Percentiles rank a stretch among this genome's conserved stretches.
Conservation (phyloP, 1,140 invertebrate species). For the Drosophila pruinosa region DNA sequence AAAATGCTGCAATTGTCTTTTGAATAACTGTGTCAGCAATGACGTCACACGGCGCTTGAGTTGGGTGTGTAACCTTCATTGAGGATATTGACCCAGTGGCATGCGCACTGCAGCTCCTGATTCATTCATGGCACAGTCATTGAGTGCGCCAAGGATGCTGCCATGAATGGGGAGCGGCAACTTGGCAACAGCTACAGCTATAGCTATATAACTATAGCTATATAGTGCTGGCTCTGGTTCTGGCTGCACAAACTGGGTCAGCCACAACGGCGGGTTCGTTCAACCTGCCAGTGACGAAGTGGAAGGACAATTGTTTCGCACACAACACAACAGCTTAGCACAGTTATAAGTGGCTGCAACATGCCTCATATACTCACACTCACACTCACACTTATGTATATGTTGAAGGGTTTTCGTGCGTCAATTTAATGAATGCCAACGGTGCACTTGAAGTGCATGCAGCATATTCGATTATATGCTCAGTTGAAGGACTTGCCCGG, state of each 20-base stretch:
- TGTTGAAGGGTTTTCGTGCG: constrained; percentile 18
- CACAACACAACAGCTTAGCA: constrained; percentile 11
- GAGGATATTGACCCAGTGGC: constrained; percentile 71
- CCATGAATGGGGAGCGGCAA: constrained; percentile 55
- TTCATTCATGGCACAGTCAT: constrained; percentile 65
- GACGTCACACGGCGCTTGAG: constrained; percentile 61
- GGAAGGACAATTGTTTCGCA: constrained; percentile 71
- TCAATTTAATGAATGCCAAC: constrained; percentile 28
- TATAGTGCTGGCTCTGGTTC: too few relatives aligned
- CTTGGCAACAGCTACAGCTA: constrained; percentile 21
- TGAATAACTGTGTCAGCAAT: constrained; percentile 65
- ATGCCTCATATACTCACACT: background rate
- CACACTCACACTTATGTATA: background rate
- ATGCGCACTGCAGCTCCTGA: constrained; percentile 60
- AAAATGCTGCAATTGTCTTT: background rate
- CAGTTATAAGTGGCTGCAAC: constrained; percentile 32
- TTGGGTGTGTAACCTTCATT: constrained; percentile 52
- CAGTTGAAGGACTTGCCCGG: constrained; percentile 1
- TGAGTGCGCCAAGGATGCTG: constrained; percentile 37
- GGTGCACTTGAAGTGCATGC: constrained; percentile 3
- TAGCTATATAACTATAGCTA: too few relatives aligned
- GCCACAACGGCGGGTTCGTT: constrained; percentile 51
- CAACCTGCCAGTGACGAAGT: constrained; percentile 43
- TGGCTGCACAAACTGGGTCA: constrained; percentile 61
- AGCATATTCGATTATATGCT: constrained; percentile 15